phyloP scores from a whole-genome alignment of 2,797 vertebrate genomes.

The Xerus rutilus region DNA sequence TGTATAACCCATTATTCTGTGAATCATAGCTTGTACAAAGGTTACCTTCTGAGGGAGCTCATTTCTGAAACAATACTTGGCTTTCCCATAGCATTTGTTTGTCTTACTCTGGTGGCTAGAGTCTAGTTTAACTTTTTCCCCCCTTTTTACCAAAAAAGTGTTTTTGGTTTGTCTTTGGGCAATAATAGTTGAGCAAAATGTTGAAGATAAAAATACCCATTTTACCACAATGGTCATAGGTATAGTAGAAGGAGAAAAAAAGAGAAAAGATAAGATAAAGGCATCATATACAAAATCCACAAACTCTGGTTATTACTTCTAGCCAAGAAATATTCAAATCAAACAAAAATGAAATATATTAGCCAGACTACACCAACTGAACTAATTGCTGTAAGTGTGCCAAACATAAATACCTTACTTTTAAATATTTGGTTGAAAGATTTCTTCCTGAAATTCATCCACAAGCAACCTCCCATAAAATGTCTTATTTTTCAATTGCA shows the following conservation, averaged over 20 bases:
- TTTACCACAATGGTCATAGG: not conserved
- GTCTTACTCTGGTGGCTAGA: not conserved
- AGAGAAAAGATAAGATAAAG: not conserved
- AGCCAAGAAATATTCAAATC: not conserved
- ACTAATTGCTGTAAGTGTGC: conserved; percentile 4
- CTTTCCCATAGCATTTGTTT: not conserved
- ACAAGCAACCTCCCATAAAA: conserved; percentile 61
- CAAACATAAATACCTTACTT: conserved; percentile 44
- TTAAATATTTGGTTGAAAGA: conserved; percentile 58
- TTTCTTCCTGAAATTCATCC: conserved; percentile 72
- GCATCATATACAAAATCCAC: not conserved
- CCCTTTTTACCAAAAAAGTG: not conserved
- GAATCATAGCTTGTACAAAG: not conserved
- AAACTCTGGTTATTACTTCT: not conserved
- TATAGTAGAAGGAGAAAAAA: not conserved
- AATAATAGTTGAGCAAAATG: conserved; percentile 5
- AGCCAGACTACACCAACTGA: not conserved
- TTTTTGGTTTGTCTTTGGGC: not conserved
- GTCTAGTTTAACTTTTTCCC: not conserved
- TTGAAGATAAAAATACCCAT: not conserved
- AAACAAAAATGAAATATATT: not conserved
- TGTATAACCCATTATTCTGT: not conserved
- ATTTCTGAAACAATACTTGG: not conserved
- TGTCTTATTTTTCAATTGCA: conserved; percentile 58
- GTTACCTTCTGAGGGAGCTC: not conserved